Base-by-base conservation (phyloP, 2,888 invertebrate species). In the Mythimna loreyi region DNA sequence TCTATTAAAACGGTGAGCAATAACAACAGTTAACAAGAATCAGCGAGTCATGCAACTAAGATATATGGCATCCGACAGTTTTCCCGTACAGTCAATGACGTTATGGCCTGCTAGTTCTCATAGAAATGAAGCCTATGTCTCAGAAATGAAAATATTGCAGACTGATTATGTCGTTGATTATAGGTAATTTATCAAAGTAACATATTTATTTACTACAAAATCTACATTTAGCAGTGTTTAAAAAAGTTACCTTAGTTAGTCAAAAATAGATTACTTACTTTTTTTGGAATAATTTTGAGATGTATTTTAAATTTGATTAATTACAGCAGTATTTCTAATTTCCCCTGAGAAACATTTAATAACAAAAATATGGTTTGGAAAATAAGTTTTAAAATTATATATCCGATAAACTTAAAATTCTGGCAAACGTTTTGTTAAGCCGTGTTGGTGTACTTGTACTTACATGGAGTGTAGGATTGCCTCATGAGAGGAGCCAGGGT, bases 231-330 rank as follows among this genome's bases (percentile, higher is more conserved):
- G 8, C 21, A 36, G 55, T 72, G 0, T 56, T 52, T 1, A 40
- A 55, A 6, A 45, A 59, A 52, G n/a, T n/a, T 68, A 55, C 36
- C 68, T 30, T 21, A 67, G 23, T 61, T 55, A 28, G 50, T 75
- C n/a, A 45, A 52, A 49, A 57, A 9, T 16, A 50, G 47, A 77
- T 33, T 25, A 43, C 25, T 30, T 49, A 30, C 21, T 62, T 57
- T 56, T 43, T 61, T n/a, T 50, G 8, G 21, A 69, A 30, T 66
- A 60, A 81, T 78, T 67, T 67, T 1, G n/a, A 67, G 43, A 72
- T 78, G 47, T 82, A 64, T 82, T 78, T 71, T 47, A 81, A 53
- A 79, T 66, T 72, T 68, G 40, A 66, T 67, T 65, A 50, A 45
- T n/a, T 25, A 58, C 58, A 53, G 56, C 50, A 33, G 33, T 68